Percentiles rank a stretch among this genome's conserved stretches.
Evolutionary conservation across 2,888 invertebrate genomes (phyloP).

Genomic region (Patella ulyssiponensis): DNA sequence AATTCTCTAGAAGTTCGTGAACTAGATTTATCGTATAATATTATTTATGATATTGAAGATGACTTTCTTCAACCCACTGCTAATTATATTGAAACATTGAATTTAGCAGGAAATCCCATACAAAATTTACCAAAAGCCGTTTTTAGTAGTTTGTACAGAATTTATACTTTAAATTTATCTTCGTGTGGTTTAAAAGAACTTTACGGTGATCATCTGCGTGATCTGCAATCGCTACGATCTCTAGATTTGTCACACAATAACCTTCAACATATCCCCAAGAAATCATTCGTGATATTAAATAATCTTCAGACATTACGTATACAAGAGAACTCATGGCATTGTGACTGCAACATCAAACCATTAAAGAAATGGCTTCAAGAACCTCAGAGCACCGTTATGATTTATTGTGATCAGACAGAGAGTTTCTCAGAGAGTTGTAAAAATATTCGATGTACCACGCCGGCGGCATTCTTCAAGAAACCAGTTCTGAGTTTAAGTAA

Average conservation of each 20-base stretch:
- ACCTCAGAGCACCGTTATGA: slow-evolving; percentile 24
- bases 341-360: slow-evolving; percentile 57
- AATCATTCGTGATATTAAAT: slow-evolving; percentile 40
- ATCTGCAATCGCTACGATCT: slow-evolving; percentile 41
- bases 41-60: slow-evolving; percentile 41
- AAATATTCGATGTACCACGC: slow-evolving; percentile 45
- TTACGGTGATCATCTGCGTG: slow-evolving; percentile 38
- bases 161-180: slow-evolving; percentile 56
- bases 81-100: slow-evolving; percentile 45
- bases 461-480: slow-evolving; percentile 35
- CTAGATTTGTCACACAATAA: slow-evolving; percentile 58
- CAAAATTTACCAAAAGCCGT: slow-evolving; percentile 37
- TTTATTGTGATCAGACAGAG: slow-evolving; percentile 34
- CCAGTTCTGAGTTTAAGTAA: slow-evolving; percentile 41
- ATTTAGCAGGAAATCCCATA: slow-evolving; percentile 52
- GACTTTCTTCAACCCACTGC: slow-evolving; percentile 47
- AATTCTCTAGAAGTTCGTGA: slow-evolving; percentile 41
- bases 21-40: slow-evolving; percentile 57
- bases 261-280: slow-evolving; percentile 46
- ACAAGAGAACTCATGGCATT: slow-evolving; percentile 57
- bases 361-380: slow-evolving; percentile 53
- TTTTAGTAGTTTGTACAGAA: slow-evolving; percentile 48
- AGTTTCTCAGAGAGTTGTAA: slow-evolving; percentile 38
- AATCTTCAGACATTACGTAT: slow-evolving; percentile 42
- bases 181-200: slow-evolving; percentile 48